phyloP scores from a whole-genome alignment of 2,888 invertebrate species.

The Odontocolon sp. region DNA sequence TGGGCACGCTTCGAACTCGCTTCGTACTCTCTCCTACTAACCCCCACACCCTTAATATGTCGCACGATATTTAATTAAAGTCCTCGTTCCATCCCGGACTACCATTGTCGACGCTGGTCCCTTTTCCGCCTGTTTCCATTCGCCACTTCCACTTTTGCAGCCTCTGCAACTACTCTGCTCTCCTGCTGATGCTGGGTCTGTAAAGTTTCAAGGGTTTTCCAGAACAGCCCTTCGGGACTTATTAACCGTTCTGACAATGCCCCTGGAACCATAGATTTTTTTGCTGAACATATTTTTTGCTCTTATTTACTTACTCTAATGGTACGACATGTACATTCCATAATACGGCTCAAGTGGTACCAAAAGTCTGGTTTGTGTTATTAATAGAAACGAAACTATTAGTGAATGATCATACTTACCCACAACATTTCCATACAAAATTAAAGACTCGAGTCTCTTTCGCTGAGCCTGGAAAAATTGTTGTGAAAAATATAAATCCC shows the following conservation, averaged over 20 bases:
- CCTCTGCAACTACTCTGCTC: constrained; percentile 20
- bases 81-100: constrained; percentile 59
- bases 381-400: constrained; percentile 4
- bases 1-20: constrained; percentile 41
- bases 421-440: neutral
- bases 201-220: constrained; percentile 74
- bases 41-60: constrained; percentile 70
- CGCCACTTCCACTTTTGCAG: constrained; percentile 22
- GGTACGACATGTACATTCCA: neutral
- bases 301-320: constrained; percentile 13
- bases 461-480: neutral
- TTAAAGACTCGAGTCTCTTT: neutral
- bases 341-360: neutral
- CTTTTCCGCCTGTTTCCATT: constrained; percentile 37
- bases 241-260: constrained; percentile 69
- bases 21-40: constrained; percentile 28
- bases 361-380: neutral
- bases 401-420: neutral
- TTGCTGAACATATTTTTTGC: neutral
- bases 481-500: neutral
- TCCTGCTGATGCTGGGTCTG: constrained; percentile 64
- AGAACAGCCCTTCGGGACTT: constrained; percentile 66
- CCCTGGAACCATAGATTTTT: constrained; percentile 36
- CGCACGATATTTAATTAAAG: constrained; percentile 77
- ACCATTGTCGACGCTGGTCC: constrained; percentile 61